phyloP scores from a whole-genome alignment of 1,140 invertebrate genomes.

The Hyles euphorbiae region DNA sequence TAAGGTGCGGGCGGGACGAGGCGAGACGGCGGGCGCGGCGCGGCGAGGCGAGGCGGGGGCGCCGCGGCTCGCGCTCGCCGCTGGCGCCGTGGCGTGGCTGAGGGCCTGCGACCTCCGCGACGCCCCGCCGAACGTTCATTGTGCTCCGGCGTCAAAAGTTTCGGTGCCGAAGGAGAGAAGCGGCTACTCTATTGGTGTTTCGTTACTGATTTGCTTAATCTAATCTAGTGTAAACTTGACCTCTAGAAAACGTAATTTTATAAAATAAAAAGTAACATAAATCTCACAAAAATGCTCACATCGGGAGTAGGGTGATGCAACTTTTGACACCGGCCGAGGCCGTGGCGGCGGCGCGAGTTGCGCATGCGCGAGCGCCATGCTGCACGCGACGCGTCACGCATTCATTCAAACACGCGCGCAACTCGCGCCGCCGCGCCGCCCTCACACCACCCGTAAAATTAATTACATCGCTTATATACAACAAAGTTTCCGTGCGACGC shows the following conservation, averaged over 20 bases:
- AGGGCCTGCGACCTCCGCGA: constrained; percentile 14
- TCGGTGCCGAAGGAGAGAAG: constrained; percentile 71
- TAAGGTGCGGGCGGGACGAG: constrained; percentile 39
- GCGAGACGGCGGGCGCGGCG: constrained; percentile 17
- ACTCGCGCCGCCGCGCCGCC: constrained; percentile 20
- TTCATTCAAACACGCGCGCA: no score
- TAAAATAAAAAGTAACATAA: constrained; percentile 71
- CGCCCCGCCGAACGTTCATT: constrained; percentile 31
- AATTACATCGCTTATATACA: constrained; percentile 65
- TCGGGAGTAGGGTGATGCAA: constrained; percentile 59
- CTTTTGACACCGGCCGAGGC: constrained; percentile 44
- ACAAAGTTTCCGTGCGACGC: constrained; percentile 52
- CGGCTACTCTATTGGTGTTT: constrained; percentile 76
- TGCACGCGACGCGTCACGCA: no score
- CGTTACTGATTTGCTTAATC: constrained; percentile 74
- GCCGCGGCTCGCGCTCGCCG: constrained; percentile 15
- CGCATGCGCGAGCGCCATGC: no score
- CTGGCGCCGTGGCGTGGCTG: constrained; percentile 6
- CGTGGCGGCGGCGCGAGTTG: constrained; percentile 21
- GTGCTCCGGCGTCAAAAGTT: constrained; percentile 67
- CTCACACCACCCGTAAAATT: constrained; percentile 35
- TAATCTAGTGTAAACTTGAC: constrained; percentile 74
- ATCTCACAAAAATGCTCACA: constrained; percentile 72
- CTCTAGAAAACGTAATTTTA: constrained; percentile 67
- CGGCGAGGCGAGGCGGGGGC: constrained; percentile 22